Base-by-base conservation (phyloP, 2,113 vertebrate genomes). In the Excalfactoria chinensis region DNA sequence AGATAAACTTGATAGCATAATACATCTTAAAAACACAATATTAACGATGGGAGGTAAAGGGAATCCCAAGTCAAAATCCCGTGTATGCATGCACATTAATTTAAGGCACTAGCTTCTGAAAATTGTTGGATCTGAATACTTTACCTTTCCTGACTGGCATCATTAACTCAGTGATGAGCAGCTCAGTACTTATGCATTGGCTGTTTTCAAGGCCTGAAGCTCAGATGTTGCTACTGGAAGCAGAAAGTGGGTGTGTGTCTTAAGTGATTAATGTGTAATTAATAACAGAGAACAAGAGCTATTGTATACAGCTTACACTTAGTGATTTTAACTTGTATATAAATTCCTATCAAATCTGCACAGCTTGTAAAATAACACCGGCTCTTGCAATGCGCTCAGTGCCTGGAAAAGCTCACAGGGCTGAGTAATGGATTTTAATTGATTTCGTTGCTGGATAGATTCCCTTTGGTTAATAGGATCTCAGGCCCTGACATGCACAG, bases 351-450 rank as follows among this genome's bases (percentile, higher is more conserved):
- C n/a, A 83, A 83, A 77, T 17, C 35, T 81, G 70, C 53, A 44
- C 15, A 58, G 19, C 78, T 85, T 80, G 89, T 95, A 91, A 95
- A 95, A 83, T 83, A 91, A 89, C 63, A 55, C 75, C 12, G 78
- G 37, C 75, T 89, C 40, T 76, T 41, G 53, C 34, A 62, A 40
- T 56, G 30, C 30, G n/a, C 64, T 88, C 73, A 48, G 58, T 84
- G 84, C 62, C 66, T 76, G 92, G 32, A 73, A 84, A 60, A 77
- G 60, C 53, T 86, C 1, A 0, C 3, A 7, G 48, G 44, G 84
- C 34, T 13, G 3, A 78, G 70, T 90, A 93, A 92, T 96, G 88
- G 90, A 34, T 75, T 88, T 93, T 79, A 58, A 96, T 92, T 69
- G 80, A 94, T 93, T 73, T 82, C 7, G 60, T 88, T 75, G 81